These are phyloP conservation scores for Drosophila testacea DNA, from an alignment of 2,888 invertebrate species.

Conservation along the genomic window DNA sequence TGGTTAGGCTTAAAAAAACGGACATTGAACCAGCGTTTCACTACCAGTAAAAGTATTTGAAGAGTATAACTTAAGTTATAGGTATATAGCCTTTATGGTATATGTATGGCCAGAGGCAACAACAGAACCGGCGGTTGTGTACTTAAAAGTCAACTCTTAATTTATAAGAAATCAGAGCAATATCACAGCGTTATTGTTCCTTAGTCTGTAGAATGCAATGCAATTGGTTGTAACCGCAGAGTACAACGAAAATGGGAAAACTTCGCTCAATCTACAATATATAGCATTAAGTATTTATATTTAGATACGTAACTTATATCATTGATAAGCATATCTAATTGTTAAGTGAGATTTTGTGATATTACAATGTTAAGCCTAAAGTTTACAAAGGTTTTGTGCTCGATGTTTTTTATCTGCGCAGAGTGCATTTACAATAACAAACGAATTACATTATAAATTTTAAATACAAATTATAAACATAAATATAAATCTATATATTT, in stretches of 20 bases:
- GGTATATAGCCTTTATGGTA: slow-evolving; percentile 14
- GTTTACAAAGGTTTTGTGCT: slow-evolving; percentile 69
- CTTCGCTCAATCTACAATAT: slow-evolving; percentile 74
- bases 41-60: slow-evolving; percentile 79
- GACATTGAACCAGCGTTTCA: slow-evolving; percentile 79
- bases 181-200: slow-evolving; percentile 84
- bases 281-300: slow-evolving; percentile 17
- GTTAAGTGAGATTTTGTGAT: slow-evolving; percentile 75
- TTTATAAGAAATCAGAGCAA: slow-evolving; percentile 58
- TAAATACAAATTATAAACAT: slow-evolving; percentile 19
- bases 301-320: slow-evolving; percentile 60
- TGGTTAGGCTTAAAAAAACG: slow-evolving; percentile 46
- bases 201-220: slow-evolving; percentile 66
- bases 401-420: slow-evolving; percentile 67
- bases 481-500: slow-evolving; percentile 52
- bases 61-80: slow-evolving; percentile 72
- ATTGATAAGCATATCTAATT: slow-evolving; percentile 64
- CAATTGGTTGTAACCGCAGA: slow-evolving; percentile 75
- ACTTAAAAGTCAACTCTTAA: slow-evolving; percentile 74
- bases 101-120: slow-evolving; percentile 63
- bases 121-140: slow-evolving; percentile 81
- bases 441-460: slow-evolving; percentile 34
- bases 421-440: slow-evolving; percentile 67
- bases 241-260: slow-evolving; percentile 80
- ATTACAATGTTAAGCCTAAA: slow-evolving; percentile 74